phyloP scores from a whole-genome alignment of 2,113 vertebrate species.

The Centropus unirufus region DNA sequence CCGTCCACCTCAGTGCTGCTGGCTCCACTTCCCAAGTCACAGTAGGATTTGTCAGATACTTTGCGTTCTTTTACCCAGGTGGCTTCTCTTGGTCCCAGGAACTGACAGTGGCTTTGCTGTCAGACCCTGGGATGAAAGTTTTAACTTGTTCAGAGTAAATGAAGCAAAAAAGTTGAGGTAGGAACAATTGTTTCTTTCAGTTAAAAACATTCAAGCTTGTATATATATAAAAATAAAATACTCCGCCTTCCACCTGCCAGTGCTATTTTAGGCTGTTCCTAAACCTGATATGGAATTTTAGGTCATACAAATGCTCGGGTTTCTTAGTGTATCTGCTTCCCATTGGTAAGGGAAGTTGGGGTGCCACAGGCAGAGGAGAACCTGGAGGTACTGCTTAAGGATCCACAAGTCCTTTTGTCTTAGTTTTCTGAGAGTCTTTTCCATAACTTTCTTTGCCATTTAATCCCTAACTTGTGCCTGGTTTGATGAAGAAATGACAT shows the following conservation, averaged over 20 bases:
- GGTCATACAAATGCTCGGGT: not conserved
- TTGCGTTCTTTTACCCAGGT: not conserved
- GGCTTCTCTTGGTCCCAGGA: not conserved
- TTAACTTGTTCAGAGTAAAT: not conserved
- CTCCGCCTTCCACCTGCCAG: not conserved
- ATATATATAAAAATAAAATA: not conserved
- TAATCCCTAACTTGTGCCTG: not conserved
- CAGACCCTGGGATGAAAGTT: not conserved
- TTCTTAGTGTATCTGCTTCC: not conserved
- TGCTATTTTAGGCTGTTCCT: slow-evolving; percentile 8
- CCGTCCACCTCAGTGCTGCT: not conserved
- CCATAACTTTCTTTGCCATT: not conserved
- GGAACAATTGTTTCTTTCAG: not conserved
- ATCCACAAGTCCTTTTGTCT: not conserved
- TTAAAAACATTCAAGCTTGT: too few species aligned
- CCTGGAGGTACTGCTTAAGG: not conserved
- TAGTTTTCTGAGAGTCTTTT: not conserved
- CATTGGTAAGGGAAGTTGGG: not conserved
- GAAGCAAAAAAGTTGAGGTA: not conserved
- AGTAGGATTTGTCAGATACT: not conserved
- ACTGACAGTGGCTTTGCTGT: not conserved
- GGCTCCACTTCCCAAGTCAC: not conserved
- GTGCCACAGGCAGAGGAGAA: not conserved
- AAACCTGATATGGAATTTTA: not conserved
- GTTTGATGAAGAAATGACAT: not conserved